Percentiles rank a stretch among this genome's conserved stretches.
Conservation (phyloP, 2,797 vertebrate species). For the Lepilemur ruficaudatus region DNA sequence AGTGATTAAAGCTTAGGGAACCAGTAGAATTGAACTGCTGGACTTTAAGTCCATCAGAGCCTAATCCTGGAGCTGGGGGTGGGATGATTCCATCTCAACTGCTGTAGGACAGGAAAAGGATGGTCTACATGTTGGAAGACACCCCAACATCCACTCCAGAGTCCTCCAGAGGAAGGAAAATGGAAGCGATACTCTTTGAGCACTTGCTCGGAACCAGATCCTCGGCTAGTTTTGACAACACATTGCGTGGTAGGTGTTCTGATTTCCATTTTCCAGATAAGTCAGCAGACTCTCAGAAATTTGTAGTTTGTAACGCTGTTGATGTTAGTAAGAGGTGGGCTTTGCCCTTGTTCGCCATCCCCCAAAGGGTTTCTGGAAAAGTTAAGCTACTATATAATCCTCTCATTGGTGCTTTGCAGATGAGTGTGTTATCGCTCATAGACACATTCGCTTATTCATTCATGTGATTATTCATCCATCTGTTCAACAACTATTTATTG, state of each 20-base stretch:
- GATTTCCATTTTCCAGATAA: background rate
- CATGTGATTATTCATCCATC: background rate
- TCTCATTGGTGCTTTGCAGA: background rate
- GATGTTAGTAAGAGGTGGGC: background rate
- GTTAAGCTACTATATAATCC: background rate
- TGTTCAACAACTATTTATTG: background rate
- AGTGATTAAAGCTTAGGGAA: no score
- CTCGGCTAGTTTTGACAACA: background rate
- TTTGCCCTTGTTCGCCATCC: background rate
- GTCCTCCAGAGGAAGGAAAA: background rate
- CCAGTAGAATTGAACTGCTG: background rate
- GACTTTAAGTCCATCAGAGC: background rate
- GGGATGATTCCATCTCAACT: background rate
- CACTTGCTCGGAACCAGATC: background rate
- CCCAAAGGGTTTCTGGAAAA: background rate
- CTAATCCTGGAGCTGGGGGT: background rate
- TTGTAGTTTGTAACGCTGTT: background rate
- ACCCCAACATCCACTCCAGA: background rate
- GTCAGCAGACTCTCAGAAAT: background rate
- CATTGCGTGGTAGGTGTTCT: background rate
- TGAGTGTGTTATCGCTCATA: background rate
- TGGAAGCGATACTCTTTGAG: background rate
- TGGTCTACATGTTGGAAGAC: background rate
- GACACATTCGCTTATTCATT: background rate
- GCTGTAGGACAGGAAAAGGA: rapidly evolving